Evolutionary conservation across 2,113 vertebrate genomes (phyloP).

Genomic region (Gallinago media): DNA sequence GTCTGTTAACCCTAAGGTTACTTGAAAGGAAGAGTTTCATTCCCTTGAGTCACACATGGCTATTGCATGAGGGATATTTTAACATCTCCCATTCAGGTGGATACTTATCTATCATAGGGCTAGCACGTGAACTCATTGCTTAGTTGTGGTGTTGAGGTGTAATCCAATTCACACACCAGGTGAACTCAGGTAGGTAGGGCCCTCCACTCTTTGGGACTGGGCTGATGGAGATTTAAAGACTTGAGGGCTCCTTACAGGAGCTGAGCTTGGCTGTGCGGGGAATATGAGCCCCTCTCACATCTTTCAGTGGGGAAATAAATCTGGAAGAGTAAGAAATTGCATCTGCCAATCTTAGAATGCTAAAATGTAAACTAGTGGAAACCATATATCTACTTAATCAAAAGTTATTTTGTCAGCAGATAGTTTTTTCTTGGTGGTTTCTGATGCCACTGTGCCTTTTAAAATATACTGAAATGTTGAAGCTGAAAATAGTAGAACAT

Average conservation of each 20-base stretch:
- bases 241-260: neutral
- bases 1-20: neutral
- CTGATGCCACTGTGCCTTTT: neutral
- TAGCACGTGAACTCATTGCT: neutral
- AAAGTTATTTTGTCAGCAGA: neutral
- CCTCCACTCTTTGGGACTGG: neutral
- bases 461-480: neutral
- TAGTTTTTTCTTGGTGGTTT: neutral
- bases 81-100: neutral
- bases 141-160: neutral
- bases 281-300: neutral
- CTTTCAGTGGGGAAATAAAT: neutral
- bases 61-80: neutral
- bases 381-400: neutral
- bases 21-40: neutral
- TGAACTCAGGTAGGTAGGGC: neutral
- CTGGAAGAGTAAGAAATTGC: neutral
- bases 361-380: neutral
- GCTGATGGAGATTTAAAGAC: neutral
- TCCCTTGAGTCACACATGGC: neutral
- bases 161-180: accelerated
- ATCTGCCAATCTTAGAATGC: neutral
- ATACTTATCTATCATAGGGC: neutral
- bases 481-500: neutral
- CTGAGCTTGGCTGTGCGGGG: neutral